These are phyloP conservation scores for Drosophila nasuta DNA, from an alignment of 1,140 invertebrate species.

Conservation along the genomic window DNA sequence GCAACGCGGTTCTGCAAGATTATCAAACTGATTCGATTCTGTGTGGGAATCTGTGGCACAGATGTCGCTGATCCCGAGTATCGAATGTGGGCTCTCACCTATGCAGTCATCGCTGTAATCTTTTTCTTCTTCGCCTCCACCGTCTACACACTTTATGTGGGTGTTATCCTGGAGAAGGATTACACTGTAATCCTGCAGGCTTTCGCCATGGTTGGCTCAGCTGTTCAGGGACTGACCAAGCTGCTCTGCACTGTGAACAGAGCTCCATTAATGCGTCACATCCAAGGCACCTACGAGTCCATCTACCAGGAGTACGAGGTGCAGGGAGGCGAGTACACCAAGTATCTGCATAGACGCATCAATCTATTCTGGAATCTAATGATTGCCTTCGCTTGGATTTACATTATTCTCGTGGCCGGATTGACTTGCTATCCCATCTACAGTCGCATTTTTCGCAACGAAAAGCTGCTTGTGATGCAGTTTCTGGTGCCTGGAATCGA, in stretches of 20 bases:
- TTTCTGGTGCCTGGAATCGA: slow-evolving; percentile 59
- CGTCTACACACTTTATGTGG: slow-evolving; percentile 63
- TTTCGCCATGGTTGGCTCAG: slow-evolving; percentile 43
- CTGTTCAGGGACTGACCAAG: slow-evolving; percentile 50
- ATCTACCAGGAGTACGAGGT: slow-evolving; percentile 60
- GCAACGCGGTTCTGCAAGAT: slow-evolving; percentile 40
- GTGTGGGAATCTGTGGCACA: slow-evolving; percentile 51
- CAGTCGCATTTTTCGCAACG: slow-evolving; percentile 19
- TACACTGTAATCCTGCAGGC: slow-evolving; percentile 62
- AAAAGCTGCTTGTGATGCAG: slow-evolving; percentile 60
- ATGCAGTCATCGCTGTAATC: slow-evolving; percentile 32
- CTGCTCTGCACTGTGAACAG: slow-evolving; percentile 17
- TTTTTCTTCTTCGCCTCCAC: slow-evolving; percentile 51
- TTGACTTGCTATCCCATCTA: slow-evolving; percentile 43
- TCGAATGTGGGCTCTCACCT: slow-evolving; percentile 58
- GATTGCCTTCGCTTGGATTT: slow-evolving; percentile 30
- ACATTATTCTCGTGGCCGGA: slow-evolving; percentile 4
- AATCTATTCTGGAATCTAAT: slow-evolving; percentile 46
- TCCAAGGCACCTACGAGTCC: slow-evolving; percentile 44
- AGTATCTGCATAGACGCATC: slow-evolving; percentile 51
- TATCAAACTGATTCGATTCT: slow-evolving; percentile 51
- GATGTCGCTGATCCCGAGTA: slow-evolving; percentile 60
- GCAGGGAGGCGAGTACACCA: slow-evolving; percentile 40
- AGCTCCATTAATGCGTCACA: slow-evolving; percentile 18
- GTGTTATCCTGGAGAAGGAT: slow-evolving; percentile 41